These are phyloP conservation scores for Nephrotoma flavescens DNA, from an alignment of 2,888 invertebrate genomes.

Conservation along the genomic window DNA sequence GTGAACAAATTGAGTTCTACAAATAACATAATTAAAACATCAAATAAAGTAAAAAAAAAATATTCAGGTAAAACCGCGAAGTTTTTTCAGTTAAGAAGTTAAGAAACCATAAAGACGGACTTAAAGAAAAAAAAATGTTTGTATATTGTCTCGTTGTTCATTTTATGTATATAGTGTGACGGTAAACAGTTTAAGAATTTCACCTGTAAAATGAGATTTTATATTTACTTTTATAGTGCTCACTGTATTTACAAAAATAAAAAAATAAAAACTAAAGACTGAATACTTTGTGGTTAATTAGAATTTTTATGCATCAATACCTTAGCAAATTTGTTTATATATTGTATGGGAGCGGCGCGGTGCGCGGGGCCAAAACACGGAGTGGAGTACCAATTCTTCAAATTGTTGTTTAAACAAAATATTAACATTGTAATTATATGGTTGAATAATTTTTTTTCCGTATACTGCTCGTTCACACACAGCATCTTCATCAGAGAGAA, in stretches of 20 bases:
- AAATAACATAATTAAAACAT: not conserved
- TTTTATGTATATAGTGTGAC: not conserved
- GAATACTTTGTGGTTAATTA: not conserved
- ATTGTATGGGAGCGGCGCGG: not conserved
- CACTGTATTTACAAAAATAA: not conserved
- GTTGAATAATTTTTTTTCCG: not conserved
- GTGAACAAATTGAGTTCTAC: not conserved
- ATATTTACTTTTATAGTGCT: not conserved
- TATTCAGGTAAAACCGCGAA: not conserved
- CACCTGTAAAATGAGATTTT: not conserved
- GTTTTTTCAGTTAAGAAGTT: not conserved
- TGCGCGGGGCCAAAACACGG: not conserved
- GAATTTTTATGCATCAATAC: not conserved
- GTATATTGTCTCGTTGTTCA: not conserved
- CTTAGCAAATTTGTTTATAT: not conserved
- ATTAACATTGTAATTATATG: not conserved
- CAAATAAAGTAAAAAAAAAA: not conserved
- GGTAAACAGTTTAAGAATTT: not conserved
- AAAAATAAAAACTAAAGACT: not conserved
- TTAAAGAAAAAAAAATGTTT: not conserved
- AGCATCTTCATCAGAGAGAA: not conserved
- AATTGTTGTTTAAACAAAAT: not conserved
- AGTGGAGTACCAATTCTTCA: not conserved
- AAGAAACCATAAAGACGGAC: not conserved
- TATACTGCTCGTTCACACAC: not conserved